Base-by-base conservation (phyloP, 1,140 invertebrate genomes). In the Pseudomyrmex concolor region DNA sequence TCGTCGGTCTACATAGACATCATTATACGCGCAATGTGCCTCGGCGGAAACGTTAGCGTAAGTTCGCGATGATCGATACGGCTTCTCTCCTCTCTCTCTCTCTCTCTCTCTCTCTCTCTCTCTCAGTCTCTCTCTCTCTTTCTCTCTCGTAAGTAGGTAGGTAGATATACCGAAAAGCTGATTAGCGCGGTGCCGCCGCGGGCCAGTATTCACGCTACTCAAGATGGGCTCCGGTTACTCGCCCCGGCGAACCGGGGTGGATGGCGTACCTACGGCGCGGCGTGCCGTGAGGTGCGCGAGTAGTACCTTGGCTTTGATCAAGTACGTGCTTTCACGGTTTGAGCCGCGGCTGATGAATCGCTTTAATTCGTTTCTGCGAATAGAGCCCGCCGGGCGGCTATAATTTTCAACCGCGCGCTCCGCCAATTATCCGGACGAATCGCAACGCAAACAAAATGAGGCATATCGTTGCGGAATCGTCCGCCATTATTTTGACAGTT, bases 161-260 rank as follows among this genome's bases (percentile, higher is more conserved):
- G 34, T 34, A 34, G 34, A 22, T 67, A 77, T 48, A 78, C 50
- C 85, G 81, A 86, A 84, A 87, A 87, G 73, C 85, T 86, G 86
- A 87, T 87, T 87, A 87, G 78, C 74, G 62, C 73, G 48, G 7
- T n/a, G 15, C 57, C 57, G 78, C 70, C 57, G 67, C 73, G 55
- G 85, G 82, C 81, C 50, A 55, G 68, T 84, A 84, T 84, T 88
- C 86, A 80, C 83, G 86, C 78, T 87, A 87, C 86, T 88, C 86
- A 84, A 87, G 74, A 80, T 71, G 85, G 84, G 74, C 85, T 88
- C 74, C 81, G 73, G 81, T 87, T 87, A 87, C 73, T 87, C 73
- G 83, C 62, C 81, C 81, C 66, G 67, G 57, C 73, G 86, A 80
- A 87, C 50, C 57, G 48, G 70, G 10, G 59, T 84, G 70, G 10